Base-by-base conservation (phyloP, 1,140 invertebrate genomes). In the Diorhabda carinulata region DNA sequence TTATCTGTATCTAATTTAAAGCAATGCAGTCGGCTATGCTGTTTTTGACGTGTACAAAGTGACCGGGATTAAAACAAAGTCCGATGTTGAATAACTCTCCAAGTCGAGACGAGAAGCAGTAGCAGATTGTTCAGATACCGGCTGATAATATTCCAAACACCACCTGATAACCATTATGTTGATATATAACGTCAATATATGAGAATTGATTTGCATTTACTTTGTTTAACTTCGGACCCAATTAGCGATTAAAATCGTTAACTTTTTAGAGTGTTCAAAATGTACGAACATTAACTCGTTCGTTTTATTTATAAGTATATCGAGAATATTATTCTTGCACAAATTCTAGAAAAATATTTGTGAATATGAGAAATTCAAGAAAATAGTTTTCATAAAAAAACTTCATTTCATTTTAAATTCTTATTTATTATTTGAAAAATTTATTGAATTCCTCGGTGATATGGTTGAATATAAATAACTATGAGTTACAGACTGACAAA, bases 1-100 rank as follows among this genome's bases (percentile, higher is more conserved):
- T 68, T 68, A 68, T 68, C 67, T 68, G 59, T 68, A 68, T 68
- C 67, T 68, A 68, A 68, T 68, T 68, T 68, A 62, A 62, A 62
- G 67, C 59, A 68, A 68, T 68, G 67, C 47, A 43, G 67, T 68
- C 56, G 40, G 59, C 67, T 68, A 68, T 68, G 67, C 67, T n/a
- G 67, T 68, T 68, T 68, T 68, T 68, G 67, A 68, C 67, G 67
- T 68, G 61, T 61, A 68, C 59, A 68, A 68, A 68, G 67, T 68
- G 67, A 62, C 62, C 67, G 59, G 60, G 59, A 57, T 52, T 60
- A 4, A 42, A 66, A 66, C 57, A 66, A 43, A 64, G 63, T 57
- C n/a, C 42, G 43, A 10, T 62, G 59, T 40, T 62, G 67, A 68
- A 68, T 68, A 63, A 44, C 60, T 63, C 7, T 5, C 57, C n/a